Evolutionary conservation across 1,140 invertebrate genomes (phyloP), one percentile per base, ranked within the genome.

Genomic region (Conopomorpha cramerella): DNA sequence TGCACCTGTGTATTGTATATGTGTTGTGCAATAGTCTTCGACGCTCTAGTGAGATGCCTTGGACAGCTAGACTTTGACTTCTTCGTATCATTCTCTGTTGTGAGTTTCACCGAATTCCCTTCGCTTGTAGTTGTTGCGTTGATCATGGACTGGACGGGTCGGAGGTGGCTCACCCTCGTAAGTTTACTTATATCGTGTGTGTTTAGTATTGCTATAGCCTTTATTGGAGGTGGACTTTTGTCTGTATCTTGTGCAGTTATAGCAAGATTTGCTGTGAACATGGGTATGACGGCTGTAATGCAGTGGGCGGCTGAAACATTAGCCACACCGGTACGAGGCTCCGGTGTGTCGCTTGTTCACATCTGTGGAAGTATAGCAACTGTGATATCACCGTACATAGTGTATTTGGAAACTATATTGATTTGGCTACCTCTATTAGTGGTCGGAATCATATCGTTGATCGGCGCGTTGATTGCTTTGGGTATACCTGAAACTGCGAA

Each of bases 401-500:
- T 57, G 3, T 67, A 70, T 32, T 42, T 68, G n/a, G 46, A 59
- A 30, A 55, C 43, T 2, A 55, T 44, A 18, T 30, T 56, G 4
- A 29, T 65, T 31, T 83, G 84, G 18, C 55, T 92, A 35, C 89
- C 90, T 4, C 64, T 91, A 36, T 80, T 90, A 31, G 79, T 91
- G 16, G 85, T 91, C 82, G 88, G 86, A 14, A 55, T 71, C 1
- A 64, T 91, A 34, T 79, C 88, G 43, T 77, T 88, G n/a, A 65
- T 82, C 4, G 88, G 87, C 16, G 86, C 84, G 13, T 36, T 86
- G 13, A 77, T 83, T 8, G 84, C 84, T 18, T 64, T 91, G 3
- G 70, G 85, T 19, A 68, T 92, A 27, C 89, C 90, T 0, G 90
- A 92, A 77, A 92, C 90, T 1, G 78, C 89, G 11, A 83, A 86